Base-by-base conservation (phyloP, 2,888 invertebrate species). In the Brenthis hecate region DNA sequence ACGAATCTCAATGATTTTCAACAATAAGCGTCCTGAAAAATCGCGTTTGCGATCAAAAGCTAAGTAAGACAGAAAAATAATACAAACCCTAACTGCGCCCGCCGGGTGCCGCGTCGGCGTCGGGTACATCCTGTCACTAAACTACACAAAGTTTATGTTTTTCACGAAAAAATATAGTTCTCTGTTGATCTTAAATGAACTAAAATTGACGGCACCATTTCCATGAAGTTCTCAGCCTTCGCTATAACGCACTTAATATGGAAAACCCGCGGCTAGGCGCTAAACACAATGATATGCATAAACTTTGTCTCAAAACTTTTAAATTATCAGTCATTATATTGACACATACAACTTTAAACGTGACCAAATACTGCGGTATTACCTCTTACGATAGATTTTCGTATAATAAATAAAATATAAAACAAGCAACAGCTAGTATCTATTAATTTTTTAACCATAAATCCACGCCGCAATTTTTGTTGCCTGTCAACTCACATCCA, bases 21-120 rank as follows among this genome's bases (percentile, higher is more conserved):
- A 50, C 13, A 16, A 5, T 32, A 28, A 60, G 28, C 28, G n/a
- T 32, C 13, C n/a, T 8, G n/a, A 47, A 0, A 60, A 2, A 28
- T 32, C 6, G n/a, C 11, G 53, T 61, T 72, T 63, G 68, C 55
- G 57, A 47, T 23, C 51, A 58, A 56, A 54, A 58, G 11, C 13
- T 54, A 65, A 50, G 32, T 56, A 51, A 65, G 54, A 69, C 71
- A 74, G 67, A 69, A 83, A 80, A 84, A 81, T 77, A 85, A 85
- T 79, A 92, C 91, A 80, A 86, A 92, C 92, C 95, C 96, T 95
- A 91, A 96, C 96, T 93, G 95, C 94, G 86, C 94, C 94, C 85
- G 95, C 94, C 90, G 96, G 95, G 93, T 96, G 96, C 93, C 96
- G 94, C 88, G 95, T 94, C 89, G 95, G 95, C 86, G 95, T 94